These are phyloP conservation scores for Ceryle rudis DNA, from an alignment of 2,797 vertebrate species.

Conservation along the genomic window DNA sequence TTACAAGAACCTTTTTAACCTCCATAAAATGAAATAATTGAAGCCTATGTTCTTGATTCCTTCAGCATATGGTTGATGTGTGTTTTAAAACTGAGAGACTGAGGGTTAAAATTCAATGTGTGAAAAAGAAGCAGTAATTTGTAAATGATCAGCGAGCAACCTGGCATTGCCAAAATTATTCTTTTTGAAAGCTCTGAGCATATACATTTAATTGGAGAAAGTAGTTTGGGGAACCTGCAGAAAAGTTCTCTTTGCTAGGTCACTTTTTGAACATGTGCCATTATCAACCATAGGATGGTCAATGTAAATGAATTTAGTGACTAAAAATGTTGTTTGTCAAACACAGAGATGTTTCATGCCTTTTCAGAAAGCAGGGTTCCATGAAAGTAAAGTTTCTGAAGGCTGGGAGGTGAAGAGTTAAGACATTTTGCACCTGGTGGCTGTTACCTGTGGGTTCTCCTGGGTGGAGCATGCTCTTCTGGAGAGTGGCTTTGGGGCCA, in stretches of 20 bases:
- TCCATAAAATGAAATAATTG: conserved; percentile 76
- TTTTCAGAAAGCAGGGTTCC: not conserved
- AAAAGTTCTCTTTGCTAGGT: not conserved
- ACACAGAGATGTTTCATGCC: not conserved
- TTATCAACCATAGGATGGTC: not conserved
- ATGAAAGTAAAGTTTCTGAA: not conserved
- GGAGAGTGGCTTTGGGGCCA: not conserved
- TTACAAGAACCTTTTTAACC: conserved; percentile 83
- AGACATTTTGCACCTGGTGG: not conserved
- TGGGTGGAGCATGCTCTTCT: not conserved
- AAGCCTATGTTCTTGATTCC: conserved; percentile 59
- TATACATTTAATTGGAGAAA: not conserved
- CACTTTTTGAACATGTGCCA: not conserved
- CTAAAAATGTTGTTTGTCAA: not conserved
- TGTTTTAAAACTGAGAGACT: conserved; percentile 26
- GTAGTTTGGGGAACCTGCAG: not conserved
- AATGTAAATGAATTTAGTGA: not conserved
- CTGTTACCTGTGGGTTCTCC: not conserved
- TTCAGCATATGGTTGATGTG: not conserved
- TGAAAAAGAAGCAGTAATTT: not conserved
- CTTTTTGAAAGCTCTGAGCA: not conserved
- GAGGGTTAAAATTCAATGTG: not conserved
- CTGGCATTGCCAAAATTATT: not conserved
- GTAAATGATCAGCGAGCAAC: not conserved
- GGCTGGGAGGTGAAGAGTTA: not conserved